These are phyloP conservation scores for Esox lucius DNA, from an alignment of 2,797 vertebrate species.

Conservation along the genomic window DNA sequence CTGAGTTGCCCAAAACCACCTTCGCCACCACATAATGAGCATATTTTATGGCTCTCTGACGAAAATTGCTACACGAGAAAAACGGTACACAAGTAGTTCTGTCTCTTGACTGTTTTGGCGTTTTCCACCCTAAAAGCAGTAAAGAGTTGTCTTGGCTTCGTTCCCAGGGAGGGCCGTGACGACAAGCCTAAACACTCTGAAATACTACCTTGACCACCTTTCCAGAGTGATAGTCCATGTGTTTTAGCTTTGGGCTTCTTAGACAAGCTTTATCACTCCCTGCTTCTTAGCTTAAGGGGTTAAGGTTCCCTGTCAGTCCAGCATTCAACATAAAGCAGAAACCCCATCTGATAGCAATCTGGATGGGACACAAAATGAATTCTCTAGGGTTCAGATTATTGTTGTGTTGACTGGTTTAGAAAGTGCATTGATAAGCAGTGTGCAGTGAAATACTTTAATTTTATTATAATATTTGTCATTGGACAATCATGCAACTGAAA, in stretches of 20 bases:
- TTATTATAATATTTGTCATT: not conserved
- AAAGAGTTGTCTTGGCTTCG: conserved; percentile 15
- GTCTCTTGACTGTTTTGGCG: conserved; percentile 20
- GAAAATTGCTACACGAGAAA: not conserved
- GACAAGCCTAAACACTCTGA: conserved; percentile 33
- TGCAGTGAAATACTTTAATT: conserved; percentile 4
- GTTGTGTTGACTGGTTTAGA: conserved; percentile 2
- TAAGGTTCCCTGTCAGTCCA: conserved; percentile 19
- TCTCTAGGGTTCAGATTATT: not conserved
- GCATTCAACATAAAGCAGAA: conserved; percentile 7
- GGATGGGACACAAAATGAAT: not conserved
- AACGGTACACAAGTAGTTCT: conserved; percentile 20
- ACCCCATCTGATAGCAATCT: conserved; percentile 17
- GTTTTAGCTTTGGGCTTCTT: conserved; percentile 33
- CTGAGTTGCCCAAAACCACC: not conserved
- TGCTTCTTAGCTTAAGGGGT: conserved; percentile 23
- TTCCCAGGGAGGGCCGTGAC: conserved; percentile 29
- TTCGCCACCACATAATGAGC: not conserved
- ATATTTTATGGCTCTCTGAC: not conserved
- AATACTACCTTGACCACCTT: conserved; percentile 29
- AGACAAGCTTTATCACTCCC: conserved; percentile 25
- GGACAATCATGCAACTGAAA: conserved; percentile 4
- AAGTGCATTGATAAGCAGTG: conserved; percentile 11
- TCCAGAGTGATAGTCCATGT: conserved; percentile 34
- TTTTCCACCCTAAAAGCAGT: conserved; percentile 20